phyloP scores from a whole-genome alignment of 2,888 invertebrate genomes.

The Drosophila nigritarsus region DNA sequence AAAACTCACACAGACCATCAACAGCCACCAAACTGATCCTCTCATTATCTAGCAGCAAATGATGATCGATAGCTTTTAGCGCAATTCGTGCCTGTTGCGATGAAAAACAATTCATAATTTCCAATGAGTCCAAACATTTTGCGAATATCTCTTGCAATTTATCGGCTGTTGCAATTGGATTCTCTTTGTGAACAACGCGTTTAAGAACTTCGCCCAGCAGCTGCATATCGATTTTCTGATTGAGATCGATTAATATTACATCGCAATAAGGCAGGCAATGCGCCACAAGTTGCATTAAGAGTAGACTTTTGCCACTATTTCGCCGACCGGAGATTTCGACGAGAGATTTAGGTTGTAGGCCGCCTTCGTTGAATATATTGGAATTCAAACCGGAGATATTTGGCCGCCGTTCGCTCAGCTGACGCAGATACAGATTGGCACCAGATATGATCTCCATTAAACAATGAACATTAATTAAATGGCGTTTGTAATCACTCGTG shows the following conservation, averaged over 20 bases:
- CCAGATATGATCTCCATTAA: conserved; percentile 41
- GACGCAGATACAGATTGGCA: conserved; percentile 32
- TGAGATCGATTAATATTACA: conserved; percentile 42
- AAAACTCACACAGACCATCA: conserved; percentile 51
- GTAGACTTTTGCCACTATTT: conserved; percentile 41
- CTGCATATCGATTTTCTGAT: conserved; percentile 45
- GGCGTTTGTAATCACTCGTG: not conserved
- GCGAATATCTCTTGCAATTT: conserved; percentile 24
- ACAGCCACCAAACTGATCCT: conserved; percentile 36
- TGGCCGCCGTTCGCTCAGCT: conserved; percentile 38
- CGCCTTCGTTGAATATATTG: conserved; percentile 23
- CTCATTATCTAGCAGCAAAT: conserved; percentile 30
- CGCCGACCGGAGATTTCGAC: conserved; percentile 48
- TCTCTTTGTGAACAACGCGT: not conserved
- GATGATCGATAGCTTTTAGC: conserved; percentile 33
- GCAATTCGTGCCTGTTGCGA: conserved; percentile 27
- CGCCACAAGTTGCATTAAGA: conserved; percentile 42
- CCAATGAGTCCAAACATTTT: conserved; percentile 33
- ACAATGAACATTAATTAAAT: not conserved
- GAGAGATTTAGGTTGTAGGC: conserved; percentile 24
- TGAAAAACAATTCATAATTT: conserved; percentile 43
- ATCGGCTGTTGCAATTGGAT: conserved; percentile 10
- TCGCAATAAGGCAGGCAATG: conserved; percentile 21
- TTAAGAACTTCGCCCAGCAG: conserved; percentile 22
- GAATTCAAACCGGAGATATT: conserved; percentile 14